Conservation (phyloP, 1,140 invertebrate genomes). For the Penaeus japonicus region DNA sequence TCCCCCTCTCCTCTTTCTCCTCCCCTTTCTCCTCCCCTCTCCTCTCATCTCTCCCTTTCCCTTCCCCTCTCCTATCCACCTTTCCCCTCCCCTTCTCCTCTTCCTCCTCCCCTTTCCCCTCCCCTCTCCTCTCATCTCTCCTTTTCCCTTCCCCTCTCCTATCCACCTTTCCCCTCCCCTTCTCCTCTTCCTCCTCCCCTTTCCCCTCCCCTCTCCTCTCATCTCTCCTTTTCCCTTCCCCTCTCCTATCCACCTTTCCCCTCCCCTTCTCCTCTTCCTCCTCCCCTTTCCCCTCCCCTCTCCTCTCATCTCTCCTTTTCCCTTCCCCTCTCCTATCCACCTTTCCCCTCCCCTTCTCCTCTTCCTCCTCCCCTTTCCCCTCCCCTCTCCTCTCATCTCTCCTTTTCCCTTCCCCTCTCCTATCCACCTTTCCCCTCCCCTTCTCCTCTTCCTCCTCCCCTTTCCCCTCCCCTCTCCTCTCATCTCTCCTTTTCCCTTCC, state of each 20-base stretch:
- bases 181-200: background rate
- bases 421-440: background rate
- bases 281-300: background rate
- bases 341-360: background rate
- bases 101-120: background rate
- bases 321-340: no score
- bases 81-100: background rate
- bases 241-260: background rate
- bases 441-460: background rate
- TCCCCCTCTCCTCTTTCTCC: no score
- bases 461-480: background rate
- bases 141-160: background rate
- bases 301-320: background rate
- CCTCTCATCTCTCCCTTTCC: background rate
- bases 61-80: background rate
- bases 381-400: background rate
- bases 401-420: background rate
- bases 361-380: background rate
- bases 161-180: background rate
- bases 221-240: background rate
- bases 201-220: background rate
- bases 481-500: background rate
- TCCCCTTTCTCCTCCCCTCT: no score
- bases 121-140: background rate
- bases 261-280: background rate